These are phyloP conservation scores for Rhizomys pruinosus DNA, from an alignment of 2,113 vertebrate genomes.

Conservation along the genomic window DNA sequence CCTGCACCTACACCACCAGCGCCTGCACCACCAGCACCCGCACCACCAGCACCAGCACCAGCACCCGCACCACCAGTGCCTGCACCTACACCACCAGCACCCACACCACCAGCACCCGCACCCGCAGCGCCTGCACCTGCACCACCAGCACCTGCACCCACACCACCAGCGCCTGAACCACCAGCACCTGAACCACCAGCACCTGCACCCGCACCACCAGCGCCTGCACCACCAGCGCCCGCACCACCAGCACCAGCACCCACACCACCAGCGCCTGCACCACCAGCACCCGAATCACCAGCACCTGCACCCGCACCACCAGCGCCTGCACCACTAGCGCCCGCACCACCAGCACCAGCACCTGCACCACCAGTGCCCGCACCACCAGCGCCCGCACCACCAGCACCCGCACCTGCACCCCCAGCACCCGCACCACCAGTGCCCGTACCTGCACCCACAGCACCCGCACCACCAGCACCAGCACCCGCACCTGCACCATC, in stretches of 20 bases:
- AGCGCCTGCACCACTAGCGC: not conserved
- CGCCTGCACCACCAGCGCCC: not conserved
- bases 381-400: not conserved
- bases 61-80: no score
- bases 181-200: not conserved
- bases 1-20: not conserved
- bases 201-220: not conserved
- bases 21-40: not conserved
- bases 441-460: not conserved
- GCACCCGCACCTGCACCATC: not conserved
- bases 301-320: not conserved
- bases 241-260: not conserved
- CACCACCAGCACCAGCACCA: not conserved
- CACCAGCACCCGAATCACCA: not conserved
- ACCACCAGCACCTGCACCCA: not conserved
- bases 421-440: not conserved
- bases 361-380: not conserved
- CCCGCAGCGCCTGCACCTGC: not conserved
- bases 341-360: no score
- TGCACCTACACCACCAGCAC: not conserved
- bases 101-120: not conserved
- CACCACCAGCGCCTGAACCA: not conserved
- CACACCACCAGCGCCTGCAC: not conserved
- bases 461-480: not conserved
- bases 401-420: not conserved